phyloP scores from a whole-genome alignment of 2,113 vertebrate genomes.

The Puma concolor region DNA sequence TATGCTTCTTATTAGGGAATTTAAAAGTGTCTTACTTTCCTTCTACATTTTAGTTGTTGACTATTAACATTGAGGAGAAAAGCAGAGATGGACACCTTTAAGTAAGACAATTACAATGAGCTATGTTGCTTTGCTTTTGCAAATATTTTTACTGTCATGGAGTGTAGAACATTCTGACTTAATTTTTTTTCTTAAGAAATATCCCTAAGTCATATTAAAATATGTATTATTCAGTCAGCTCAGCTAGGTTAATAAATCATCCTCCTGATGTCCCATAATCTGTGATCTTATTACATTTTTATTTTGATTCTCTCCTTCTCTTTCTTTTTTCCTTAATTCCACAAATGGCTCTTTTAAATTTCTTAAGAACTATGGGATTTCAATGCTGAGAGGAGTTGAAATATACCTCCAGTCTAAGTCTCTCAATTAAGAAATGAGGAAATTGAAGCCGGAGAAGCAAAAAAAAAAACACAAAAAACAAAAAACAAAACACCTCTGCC shows the following conservation, averaged over 20 bases:
- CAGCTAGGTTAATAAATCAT: not conserved
- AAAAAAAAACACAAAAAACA: not conserved
- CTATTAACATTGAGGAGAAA: not conserved
- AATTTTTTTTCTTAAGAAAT: not conserved
- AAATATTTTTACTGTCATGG: not conserved
- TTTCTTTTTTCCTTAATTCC: not conserved
- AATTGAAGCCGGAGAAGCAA: not conserved
- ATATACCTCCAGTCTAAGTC: not conserved
- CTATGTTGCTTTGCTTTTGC: not conserved
- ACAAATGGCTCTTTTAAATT: not conserved
- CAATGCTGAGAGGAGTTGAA: not conserved
- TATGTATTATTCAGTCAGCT: not conserved
- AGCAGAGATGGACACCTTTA: not conserved
- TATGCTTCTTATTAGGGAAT: slow-evolving; percentile 20
- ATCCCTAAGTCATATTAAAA: not conserved
- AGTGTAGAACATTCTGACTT: not conserved
- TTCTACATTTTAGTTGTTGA: slow-evolving; percentile 5
- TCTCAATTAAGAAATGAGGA: not conserved
- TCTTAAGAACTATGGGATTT: not conserved
- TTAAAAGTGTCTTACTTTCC: slow-evolving; percentile 20
- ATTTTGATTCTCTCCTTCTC: not conserved
- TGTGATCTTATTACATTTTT: not conserved
- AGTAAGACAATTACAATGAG: not conserved
- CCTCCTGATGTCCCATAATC: not conserved
- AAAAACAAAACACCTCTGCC: not conserved